Percentiles rank a stretch among this genome's conserved stretches.
phyloP scores from a whole-genome alignment of 2,888 invertebrate species.

The Aradus depressus region DNA sequence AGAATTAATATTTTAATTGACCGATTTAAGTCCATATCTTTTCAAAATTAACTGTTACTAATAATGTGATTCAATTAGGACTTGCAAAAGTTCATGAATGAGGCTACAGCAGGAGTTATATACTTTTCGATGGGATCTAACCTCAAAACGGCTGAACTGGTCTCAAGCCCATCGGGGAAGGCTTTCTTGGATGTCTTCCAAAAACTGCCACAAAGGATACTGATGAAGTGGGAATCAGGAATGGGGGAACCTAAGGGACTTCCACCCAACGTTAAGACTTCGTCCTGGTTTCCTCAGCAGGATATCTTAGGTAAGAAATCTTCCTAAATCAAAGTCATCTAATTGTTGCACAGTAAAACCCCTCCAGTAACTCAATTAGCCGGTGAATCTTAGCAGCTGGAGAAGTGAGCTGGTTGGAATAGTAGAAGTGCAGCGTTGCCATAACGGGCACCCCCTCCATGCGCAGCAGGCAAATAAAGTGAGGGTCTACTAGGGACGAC shows the following conservation, averaged over 20 bases:
- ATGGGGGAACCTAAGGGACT: slow-evolving; percentile 55
- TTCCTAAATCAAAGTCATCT: not conserved
- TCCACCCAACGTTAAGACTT: slow-evolving; percentile 60
- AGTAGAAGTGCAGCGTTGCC: too few species aligned
- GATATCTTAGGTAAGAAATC: slow-evolving; percentile 33
- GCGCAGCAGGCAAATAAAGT: too few species aligned
- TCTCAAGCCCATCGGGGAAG: slow-evolving; percentile 59
- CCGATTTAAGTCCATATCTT: too few species aligned
- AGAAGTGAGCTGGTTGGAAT: too few species aligned
- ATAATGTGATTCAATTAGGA: too few species aligned
- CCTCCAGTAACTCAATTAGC: too few species aligned
- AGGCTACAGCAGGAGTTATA: slow-evolving; percentile 54
- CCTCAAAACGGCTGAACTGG: slow-evolving; percentile 57
- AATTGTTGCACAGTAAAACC: too few species aligned
- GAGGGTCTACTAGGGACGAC: too few species aligned
- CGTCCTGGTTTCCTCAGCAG: slow-evolving; percentile 55
- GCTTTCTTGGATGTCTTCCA: slow-evolving; percentile 61
- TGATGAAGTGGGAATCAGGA: slow-evolving; percentile 69
- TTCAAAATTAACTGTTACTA: too few species aligned
- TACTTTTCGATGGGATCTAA: slow-evolving; percentile 80
- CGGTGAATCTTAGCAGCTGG: too few species aligned
- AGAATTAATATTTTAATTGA: too few species aligned
- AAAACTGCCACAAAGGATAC: slow-evolving; percentile 61
- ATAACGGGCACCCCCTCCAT: too few species aligned
- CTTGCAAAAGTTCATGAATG: slow-evolving; percentile 57